These are phyloP conservation scores for Catagonus wagneri DNA, from an alignment of 2,113 vertebrate species.

Conservation along the genomic window DNA sequence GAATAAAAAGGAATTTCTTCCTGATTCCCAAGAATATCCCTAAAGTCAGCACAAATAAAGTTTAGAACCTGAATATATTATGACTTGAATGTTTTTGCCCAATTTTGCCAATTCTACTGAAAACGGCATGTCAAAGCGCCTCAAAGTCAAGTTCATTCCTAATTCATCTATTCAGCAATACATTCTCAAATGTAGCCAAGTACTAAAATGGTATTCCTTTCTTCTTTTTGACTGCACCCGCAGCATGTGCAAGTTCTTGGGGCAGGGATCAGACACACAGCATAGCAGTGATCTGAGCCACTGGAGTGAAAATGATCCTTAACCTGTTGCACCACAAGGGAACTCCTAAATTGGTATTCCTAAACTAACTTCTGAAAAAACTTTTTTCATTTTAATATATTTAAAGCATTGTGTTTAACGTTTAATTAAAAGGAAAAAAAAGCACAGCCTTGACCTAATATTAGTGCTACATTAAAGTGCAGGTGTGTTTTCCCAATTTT, in stretches of 20 bases:
- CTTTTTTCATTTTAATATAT: not conserved
- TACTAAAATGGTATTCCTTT: not conserved
- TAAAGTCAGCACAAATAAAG: not conserved
- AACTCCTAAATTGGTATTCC: not conserved
- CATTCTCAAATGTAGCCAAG: not conserved
- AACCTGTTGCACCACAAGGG: no score
- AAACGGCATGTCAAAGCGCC: not conserved
- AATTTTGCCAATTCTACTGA: not conserved
- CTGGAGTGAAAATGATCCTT: no score
- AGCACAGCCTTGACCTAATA: not conserved
- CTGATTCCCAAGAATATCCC: not conserved
- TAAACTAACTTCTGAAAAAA: not conserved
- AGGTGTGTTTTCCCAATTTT: not conserved
- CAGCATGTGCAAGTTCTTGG: no score
- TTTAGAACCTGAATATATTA: not conserved
- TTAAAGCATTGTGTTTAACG: not conserved
- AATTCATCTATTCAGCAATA: not conserved
- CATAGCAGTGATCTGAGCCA: no score
- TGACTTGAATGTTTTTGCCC: not conserved
- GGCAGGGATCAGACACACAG: no score
- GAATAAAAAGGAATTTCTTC: constrained; percentile 35
- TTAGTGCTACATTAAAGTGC: not conserved
- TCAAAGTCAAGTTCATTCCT: not conserved
- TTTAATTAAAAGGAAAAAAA: not conserved
- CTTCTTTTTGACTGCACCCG: no score